These are phyloP conservation scores for Drosophila monieri DNA, from an alignment of 2,888 invertebrate species.

Conservation along the genomic window DNA sequence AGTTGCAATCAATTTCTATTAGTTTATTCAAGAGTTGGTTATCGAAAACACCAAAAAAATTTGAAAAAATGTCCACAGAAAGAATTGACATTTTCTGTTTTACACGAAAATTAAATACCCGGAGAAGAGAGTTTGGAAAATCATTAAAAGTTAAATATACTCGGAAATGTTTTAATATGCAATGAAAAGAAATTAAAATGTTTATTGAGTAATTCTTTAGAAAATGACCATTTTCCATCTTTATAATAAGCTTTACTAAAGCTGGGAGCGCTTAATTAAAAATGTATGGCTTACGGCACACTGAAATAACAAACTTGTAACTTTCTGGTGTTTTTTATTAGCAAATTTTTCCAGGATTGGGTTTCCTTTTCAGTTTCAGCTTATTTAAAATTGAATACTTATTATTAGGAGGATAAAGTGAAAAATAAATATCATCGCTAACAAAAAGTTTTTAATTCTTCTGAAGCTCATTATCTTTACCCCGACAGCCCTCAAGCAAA, in stretches of 20 bases:
- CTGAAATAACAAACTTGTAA: neutral
- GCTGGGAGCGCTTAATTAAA: neutral
- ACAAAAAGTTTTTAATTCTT: slow-evolving; percentile 75
- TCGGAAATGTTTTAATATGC: too few species aligned
- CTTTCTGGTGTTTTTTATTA: neutral
- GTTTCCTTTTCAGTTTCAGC: slow-evolving; percentile 45
- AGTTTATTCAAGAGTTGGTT: neutral
- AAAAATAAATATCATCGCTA: slow-evolving; percentile 22
- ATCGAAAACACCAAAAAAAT: neutral
- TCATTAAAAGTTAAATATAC: too few species aligned
- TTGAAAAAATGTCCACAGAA: too few species aligned
- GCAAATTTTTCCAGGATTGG: neutral
- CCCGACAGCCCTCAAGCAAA: slow-evolving; percentile 35
- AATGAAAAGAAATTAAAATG: too few species aligned
- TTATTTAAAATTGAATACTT: slow-evolving; percentile 54
- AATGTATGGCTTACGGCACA: neutral
- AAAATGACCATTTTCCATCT: too few species aligned
- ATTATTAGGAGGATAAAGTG: slow-evolving; percentile 16
- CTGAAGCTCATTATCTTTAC: slow-evolving; percentile 71
- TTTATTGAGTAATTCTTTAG: too few species aligned
- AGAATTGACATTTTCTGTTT: too few species aligned
- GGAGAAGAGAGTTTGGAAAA: too few species aligned
- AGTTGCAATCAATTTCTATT: slow-evolving; percentile 1
- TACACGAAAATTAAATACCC: too few species aligned
- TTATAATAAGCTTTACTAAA: too few species aligned